A percentile compares a stretch with the other conserved stretches of the same genome.
Conservation (phyloP, 2,113 vertebrate species). For the Bos indicus region DNA sequence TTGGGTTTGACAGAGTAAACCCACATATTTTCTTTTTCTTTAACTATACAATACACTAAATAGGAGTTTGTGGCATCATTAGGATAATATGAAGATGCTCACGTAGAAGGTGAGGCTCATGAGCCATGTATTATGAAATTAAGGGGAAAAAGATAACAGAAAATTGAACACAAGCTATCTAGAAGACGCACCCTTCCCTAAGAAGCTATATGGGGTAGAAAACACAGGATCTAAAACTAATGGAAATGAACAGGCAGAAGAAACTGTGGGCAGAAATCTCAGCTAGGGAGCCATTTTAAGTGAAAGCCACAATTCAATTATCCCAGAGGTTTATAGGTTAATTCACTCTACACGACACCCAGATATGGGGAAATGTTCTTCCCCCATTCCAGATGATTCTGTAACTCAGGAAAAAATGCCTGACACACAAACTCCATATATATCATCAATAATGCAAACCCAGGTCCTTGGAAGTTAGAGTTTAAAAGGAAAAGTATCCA, state of each 20-base stretch:
- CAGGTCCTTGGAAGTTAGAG: neutral
- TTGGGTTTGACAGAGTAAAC: neutral
- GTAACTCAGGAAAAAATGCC: slow-evolving; percentile 7
- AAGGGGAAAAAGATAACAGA: neutral
- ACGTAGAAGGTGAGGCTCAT: neutral
- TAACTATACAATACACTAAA: neutral
- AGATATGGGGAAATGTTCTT: neutral
- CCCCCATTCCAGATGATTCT: neutral
- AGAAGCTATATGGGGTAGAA: slow-evolving; percentile 2
- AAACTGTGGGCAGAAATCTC: neutral
- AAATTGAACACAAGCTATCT: neutral
- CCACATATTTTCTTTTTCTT: neutral
- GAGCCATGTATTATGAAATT: neutral
- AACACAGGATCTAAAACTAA: neutral
- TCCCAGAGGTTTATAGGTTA: neutral
- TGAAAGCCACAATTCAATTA: neutral
- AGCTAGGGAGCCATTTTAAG: neutral
- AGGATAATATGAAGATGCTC: neutral
- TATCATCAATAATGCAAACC: neutral
- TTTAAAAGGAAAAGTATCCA: neutral
- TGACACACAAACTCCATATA: neutral
- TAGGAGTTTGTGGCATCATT: neutral
- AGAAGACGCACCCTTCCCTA: neutral
- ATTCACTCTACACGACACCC: neutral
- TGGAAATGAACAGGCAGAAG: neutral